phyloP scores from a whole-genome alignment of 2,113 vertebrate species.

The Dicerorhinus sumatrensis region DNA sequence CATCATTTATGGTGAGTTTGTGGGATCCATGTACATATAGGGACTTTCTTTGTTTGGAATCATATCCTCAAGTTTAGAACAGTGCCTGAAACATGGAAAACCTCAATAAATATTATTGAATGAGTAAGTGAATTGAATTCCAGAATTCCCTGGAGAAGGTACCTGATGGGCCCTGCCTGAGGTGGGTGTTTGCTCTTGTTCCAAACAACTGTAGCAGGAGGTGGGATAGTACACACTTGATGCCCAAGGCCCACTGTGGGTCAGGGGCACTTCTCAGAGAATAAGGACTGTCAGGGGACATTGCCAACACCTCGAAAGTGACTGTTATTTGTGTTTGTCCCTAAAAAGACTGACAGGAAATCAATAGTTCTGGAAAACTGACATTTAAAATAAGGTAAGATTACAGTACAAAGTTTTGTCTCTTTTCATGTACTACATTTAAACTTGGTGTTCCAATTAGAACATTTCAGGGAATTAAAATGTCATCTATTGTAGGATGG shows the following conservation, averaged over 20 bases:
- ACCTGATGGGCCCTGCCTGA: background rate
- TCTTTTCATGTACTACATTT: background rate
- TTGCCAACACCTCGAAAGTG: background rate
- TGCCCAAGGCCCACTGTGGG: fast-evolving
- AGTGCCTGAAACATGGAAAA: background rate
- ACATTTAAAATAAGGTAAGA: background rate
- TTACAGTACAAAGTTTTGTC: background rate
- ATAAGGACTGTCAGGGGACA: background rate
- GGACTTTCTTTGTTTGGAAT: background rate
- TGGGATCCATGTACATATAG: background rate
- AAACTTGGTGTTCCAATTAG: background rate
- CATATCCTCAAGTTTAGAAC: background rate
- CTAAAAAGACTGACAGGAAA: background rate
- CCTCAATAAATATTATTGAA: background rate
- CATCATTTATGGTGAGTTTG: background rate
- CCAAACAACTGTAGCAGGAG: background rate
- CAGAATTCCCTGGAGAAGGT: background rate
- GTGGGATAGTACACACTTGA: background rate
- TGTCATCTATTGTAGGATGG: background rate
- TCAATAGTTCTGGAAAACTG: background rate
- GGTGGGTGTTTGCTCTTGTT: background rate
- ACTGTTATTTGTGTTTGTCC: background rate
- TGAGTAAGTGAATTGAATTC: background rate
- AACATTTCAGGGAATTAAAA: background rate
- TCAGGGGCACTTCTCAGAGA: background rate